Base-by-base conservation (phyloP, 2,113 vertebrate genomes). In the Sapajus apella region DNA sequence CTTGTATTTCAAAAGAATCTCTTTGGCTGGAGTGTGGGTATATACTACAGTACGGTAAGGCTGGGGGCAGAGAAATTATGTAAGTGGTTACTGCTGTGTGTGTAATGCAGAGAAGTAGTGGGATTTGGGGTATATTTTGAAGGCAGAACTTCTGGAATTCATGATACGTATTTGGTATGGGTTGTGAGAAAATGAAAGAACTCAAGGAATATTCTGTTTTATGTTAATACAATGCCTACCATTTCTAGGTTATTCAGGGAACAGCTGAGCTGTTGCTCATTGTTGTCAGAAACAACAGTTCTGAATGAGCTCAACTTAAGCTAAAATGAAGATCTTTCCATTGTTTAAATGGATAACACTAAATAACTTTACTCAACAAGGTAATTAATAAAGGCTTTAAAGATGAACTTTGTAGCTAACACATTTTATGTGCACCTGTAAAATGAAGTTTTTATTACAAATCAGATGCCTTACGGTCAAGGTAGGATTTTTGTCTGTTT, bases 401-500 rank as follows among this genome's bases (percentile, higher is more conserved):
- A 70, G 88, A 79, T 73, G n/a, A 83, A 66, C 94, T 97, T 97
- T 83, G 30, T 23, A 72, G 89, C 21, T 56, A 79, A 88, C 13
- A 27, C 47, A 40, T 93, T 91, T 91, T 95, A 90, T 81, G 17
- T 72, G 23, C 11, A 84, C 45, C 56, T 93, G 32, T 55, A 64
- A 96, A 83, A 85, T 75, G 20, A 35, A 90, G 23, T 56, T 93
- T 95, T 95, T 90, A 91, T 96, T 92, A 90, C 89, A 96, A 94
- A 76, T 84, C 64, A 91, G 64, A 52, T 95, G 47, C n/a, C 66
- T 97, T 94, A 85, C 77, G 72, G 73, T 79, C 47, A 82, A 92
- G 52, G 5, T 66, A 47, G 61, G 27, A 64, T 64, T 64, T 64
- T 61, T 50, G 47, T 50, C 12, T 2, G 47, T 61, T 35, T 83